Conservation (phyloP, 2,113 vertebrate genomes). For the Mus spicilegus region DNA sequence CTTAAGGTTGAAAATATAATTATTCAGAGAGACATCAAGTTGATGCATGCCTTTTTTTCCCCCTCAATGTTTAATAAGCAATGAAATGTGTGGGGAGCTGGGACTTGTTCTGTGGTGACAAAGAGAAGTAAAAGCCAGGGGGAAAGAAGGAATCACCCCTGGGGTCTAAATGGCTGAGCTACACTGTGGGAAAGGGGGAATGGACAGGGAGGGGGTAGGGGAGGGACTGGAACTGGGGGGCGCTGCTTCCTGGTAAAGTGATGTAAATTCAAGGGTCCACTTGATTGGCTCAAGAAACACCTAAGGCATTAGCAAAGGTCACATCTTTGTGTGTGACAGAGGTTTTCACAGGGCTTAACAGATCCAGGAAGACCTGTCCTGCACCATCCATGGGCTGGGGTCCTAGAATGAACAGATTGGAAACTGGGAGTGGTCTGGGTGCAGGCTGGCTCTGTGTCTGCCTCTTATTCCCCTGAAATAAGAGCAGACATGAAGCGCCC, state of each 20-base stretch:
- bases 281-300: not conserved
- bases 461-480: no score
- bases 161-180: not conserved
- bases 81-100: not conserved
- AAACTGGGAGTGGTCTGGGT: not conserved
- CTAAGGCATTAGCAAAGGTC: not conserved
- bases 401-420: not conserved
- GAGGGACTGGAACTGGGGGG: no score
- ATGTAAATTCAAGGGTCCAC: not conserved
- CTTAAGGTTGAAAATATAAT: constrained; percentile 41
- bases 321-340: not conserved
- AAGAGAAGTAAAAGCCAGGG: not conserved
- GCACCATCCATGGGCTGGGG: no score
- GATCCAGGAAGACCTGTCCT: not conserved
- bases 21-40: not conserved
- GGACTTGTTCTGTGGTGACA: not conserved
- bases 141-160: not conserved
- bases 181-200: rapidly evolving
- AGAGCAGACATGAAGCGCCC: not conserved
- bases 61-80: not conserved
- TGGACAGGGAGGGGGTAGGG: no score
- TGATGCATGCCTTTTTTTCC: not conserved
- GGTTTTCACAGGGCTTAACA: not conserved
- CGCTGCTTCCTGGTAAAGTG: not conserved
- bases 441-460: not conserved